These are phyloP conservation scores for Cylindroiulus punctatus DNA, from an alignment of 2,888 invertebrate genomes.

Conservation along the genomic window DNA sequence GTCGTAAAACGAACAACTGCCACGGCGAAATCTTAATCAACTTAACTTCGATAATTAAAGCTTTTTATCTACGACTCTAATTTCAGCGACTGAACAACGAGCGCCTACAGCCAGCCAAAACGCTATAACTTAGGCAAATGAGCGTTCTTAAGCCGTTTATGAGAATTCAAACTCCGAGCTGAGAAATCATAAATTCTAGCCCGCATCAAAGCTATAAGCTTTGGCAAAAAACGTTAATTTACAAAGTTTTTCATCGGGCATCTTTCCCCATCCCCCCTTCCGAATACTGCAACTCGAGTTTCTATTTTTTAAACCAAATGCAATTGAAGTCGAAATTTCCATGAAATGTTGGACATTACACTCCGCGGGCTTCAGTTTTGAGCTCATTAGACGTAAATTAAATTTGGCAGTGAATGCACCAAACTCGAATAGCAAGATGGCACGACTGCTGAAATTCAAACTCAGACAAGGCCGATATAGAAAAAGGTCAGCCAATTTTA, in stretches of 20 bases:
- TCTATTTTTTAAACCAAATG: background rate
- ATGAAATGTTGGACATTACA: background rate
- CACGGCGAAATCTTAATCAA: conserved; percentile 29
- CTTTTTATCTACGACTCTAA: background rate
- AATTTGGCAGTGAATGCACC: no score
- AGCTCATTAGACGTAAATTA: no score
- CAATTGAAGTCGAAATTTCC: background rate
- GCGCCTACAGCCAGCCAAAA: background rate
- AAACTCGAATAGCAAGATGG: no score
- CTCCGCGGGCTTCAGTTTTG: background rate
- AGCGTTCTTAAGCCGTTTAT: conserved; percentile 15
- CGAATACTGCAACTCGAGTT: background rate
- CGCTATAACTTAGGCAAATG: conserved; percentile 30
- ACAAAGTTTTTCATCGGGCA: background rate
- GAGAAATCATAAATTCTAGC: conserved; percentile 24
- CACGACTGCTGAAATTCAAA: no score
- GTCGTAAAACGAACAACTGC: background rate
- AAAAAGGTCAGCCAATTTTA: no score
- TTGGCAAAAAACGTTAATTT: background rate
- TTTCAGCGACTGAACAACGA: background rate
- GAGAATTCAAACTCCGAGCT: conserved; percentile 30
- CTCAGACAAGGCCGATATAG: no score
- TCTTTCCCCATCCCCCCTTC: background rate
- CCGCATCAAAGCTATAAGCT: background rate
- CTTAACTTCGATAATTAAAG: conserved; percentile 43